These are phyloP conservation scores for Eptesicus fuscus DNA, from an alignment of 2,113 vertebrate species.

Conservation along the genomic window DNA sequence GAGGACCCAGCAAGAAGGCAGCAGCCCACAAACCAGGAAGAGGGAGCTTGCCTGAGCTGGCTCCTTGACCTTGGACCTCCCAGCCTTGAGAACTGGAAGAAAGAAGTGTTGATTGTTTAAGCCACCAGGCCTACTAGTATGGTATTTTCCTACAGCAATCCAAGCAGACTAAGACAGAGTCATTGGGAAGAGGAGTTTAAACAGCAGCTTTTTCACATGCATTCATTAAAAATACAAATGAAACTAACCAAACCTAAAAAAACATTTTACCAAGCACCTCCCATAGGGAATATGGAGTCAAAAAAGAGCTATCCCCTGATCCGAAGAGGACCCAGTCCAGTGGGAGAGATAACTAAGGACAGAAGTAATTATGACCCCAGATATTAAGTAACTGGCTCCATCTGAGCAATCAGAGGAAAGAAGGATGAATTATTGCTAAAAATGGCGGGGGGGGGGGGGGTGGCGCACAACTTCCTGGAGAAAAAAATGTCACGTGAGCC, in stretches of 20 bases:
- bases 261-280: background rate
- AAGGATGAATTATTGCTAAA: background rate
- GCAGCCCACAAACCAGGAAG: background rate
- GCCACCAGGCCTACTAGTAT: background rate
- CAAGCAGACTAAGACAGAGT: background rate
- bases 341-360: background rate
- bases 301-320: background rate
- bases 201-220: background rate
- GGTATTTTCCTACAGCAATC: background rate
- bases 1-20: background rate
- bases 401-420: background rate
- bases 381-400: background rate
- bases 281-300: background rate
- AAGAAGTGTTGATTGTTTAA: background rate
- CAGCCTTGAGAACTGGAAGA: background rate
- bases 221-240: background rate
- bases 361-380: background rate
- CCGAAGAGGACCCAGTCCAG: background rate
- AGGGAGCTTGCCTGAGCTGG: background rate
- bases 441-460: fast-evolving
- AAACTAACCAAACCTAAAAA: background rate
- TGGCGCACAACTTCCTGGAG: background rate
- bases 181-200: background rate
- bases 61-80: background rate
- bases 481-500: background rate